Evolutionary conservation across 2,113 vertebrate genomes (phyloP).

Genomic region (Ammodramus savannarum): DNA sequence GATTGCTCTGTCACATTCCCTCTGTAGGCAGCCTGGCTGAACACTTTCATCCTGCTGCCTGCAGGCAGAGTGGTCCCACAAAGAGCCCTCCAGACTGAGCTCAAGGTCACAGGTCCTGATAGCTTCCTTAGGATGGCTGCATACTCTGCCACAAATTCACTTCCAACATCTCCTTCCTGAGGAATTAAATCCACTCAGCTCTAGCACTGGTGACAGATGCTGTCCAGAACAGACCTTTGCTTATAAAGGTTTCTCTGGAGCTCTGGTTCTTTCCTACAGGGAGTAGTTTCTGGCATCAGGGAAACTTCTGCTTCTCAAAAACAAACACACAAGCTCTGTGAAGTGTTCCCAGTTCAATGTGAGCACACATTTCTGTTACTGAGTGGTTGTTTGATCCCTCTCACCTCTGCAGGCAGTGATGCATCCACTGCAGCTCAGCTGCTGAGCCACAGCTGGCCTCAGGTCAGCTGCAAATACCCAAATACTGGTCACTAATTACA

Average conservation of each 20-base stretch:
- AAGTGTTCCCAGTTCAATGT: not conserved
- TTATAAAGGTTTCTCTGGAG: not conserved
- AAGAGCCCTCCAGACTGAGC: conserved; percentile 43
- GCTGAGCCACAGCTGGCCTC: not conserved
- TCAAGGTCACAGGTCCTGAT: conserved; percentile 46
- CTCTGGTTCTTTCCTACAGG: not conserved
- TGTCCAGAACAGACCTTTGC: not conserved
- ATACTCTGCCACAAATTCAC: not conserved
- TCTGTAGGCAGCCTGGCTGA: conserved; percentile 28
- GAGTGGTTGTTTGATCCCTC: not conserved
- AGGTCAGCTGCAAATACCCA: not conserved
- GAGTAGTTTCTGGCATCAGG: not conserved
- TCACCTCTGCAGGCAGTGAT: not conserved
- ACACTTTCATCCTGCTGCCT: conserved; percentile 22
- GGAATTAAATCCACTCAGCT: not conserved
- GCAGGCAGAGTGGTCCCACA: conserved; percentile 37
- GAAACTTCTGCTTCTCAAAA: not conserved
- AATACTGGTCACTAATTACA: not conserved
- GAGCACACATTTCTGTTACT: not conserved
- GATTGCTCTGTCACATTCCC: conserved; percentile 58
- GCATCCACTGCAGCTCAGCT: not conserved
- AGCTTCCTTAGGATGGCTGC: conserved; percentile 21
- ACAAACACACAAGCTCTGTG: not conserved
- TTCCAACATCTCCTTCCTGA: not conserved
- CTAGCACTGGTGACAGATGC: not conserved